These are phyloP conservation scores for Homarus americanus DNA, from an alignment of 1,140 invertebrate species.

Conservation along the genomic window DNA sequence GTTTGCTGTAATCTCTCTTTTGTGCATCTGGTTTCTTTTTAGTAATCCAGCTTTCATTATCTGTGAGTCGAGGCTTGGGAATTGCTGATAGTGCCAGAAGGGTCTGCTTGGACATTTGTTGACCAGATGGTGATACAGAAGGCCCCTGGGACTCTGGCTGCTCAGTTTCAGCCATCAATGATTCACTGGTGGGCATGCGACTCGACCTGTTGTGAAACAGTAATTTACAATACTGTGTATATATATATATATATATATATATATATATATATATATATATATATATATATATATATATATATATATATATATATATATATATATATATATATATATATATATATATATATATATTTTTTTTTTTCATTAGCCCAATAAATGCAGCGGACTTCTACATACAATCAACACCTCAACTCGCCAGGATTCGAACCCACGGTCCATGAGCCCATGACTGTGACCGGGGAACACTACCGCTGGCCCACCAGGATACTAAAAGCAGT, in stretches of 20 bases:
- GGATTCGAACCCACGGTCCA: too few relatives aligned
- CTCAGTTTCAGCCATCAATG: background rate
- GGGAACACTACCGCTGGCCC: too few relatives aligned
- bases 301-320: too few relatives aligned
- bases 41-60: slow-evolving; percentile 84
- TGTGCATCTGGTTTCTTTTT: slow-evolving; percentile 71
- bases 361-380: too few relatives aligned
- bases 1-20: slow-evolving; percentile 85
- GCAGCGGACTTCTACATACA: too few relatives aligned
- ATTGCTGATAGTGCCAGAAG: slow-evolving; percentile 88
- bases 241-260: too few relatives aligned
- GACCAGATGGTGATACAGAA: slow-evolving; percentile 76
- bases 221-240: too few relatives aligned
- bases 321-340: background rate
- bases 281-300: too few relatives aligned
- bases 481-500: too few relatives aligned
- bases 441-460: too few relatives aligned
- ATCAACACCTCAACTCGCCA: too few relatives aligned
- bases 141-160: slow-evolving; percentile 16
- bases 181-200: slow-evolving; percentile 33
- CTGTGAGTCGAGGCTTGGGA: slow-evolving; percentile 85
- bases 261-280: too few relatives aligned
- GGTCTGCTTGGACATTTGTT: slow-evolving; percentile 87
- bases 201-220: slow-evolving; percentile 27
- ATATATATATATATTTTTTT: background rate